Base-by-base conservation (phyloP, 1,140 invertebrate species). In the Papilio dardanus region DNA sequence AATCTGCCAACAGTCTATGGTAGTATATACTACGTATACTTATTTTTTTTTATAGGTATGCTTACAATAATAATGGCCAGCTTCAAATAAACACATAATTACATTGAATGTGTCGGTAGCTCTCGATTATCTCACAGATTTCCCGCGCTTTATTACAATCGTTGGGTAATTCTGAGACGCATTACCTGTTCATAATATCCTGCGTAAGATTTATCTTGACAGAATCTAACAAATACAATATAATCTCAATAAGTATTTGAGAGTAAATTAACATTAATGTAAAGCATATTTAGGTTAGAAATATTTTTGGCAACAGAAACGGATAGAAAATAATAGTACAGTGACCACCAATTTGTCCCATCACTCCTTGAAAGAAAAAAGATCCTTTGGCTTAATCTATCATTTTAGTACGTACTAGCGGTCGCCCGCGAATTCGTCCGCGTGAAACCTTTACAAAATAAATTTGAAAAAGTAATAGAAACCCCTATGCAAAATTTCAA, bases 101-200 rank as follows among this genome's bases (percentile, higher is more conserved):
- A 40, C 35, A 68, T 68, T 68, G 79, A 85, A 83, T 78, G 80
- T 76, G 78, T 77, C 69, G 76, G 78, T 76, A 35, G 40, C 71
- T 65, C 76, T 75, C 46, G 79, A 79, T 81, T 77, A 84, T 83
- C 76, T 1, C 65, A 50, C 75, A 79, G 75, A 79, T 79, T 78
- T 79, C 78, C 74, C 74, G 81, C 79, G 78, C 77, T 71, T 73
- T 76, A 67, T 79, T 73, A 77, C 77, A 82, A 79, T 77, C 79
- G 79, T 81, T 77, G 74, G 74, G 76, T 76, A 78, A 78, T 31
- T 74, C 75, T 21, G 46, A 30, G 16, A 35, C 28, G 14, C 46
- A 58, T 73, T 73, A 73, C 30, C 31, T 73, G 30, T 73, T 35
- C 46, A 62, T 73, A 73, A 73, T 46, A 73, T 73, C 46, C 71